Evolutionary conservation across 1,140 invertebrate genomes (phyloP), one percentile per base, ranked within the genome.

Genomic region (Drosophila orena): DNA sequence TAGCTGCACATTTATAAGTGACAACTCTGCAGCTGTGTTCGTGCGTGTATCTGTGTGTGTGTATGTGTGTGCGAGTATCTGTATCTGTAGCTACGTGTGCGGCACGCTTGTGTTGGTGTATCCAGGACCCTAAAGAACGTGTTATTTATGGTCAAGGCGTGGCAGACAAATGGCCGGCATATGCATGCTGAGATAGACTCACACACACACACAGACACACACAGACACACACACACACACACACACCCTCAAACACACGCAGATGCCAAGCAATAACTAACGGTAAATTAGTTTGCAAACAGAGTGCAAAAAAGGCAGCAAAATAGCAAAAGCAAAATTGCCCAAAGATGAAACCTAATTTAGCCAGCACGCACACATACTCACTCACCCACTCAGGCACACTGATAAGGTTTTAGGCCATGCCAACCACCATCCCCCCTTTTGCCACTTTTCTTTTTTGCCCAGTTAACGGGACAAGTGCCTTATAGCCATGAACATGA

Each of bases 1-100:
- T 88, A 79, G 81, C 79, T 88, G 74, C 84, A 88, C 83, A 88
- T 88, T 88, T 89, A 88, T 88, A 88, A 88, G 83, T 88, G 83
- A 88, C 83, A 88, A 88, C 83, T 89, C 69, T 88, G 56, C 78
- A 5, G 35, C 22, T 22, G 34, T 69, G 34, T 71, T 12, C 40
- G 46, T 68, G 42, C 44, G n/a, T 10, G 17, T 17, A 15, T 65
- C n/a, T n/a, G 14, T 65, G 38, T 44, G 8, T 52, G 44, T 46
- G 38, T 30, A 42, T 68, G 37, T 43, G 17, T 17, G 17, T 17
- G 17, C 17, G 17, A 17, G 43, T 57, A 27, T 68, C 37, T 55
- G 27, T 20, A 38, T 69, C 17, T 52, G 24, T 40, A 20, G 37
- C 27, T 57, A 14, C 56, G 50, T 52, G 22, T 54, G 47, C n/a